Percentiles rank a stretch among this genome's conserved stretches.
Evolutionary conservation across 2,113 vertebrate genomes (phyloP).

Genomic region (Clarias batrachus): DNA sequence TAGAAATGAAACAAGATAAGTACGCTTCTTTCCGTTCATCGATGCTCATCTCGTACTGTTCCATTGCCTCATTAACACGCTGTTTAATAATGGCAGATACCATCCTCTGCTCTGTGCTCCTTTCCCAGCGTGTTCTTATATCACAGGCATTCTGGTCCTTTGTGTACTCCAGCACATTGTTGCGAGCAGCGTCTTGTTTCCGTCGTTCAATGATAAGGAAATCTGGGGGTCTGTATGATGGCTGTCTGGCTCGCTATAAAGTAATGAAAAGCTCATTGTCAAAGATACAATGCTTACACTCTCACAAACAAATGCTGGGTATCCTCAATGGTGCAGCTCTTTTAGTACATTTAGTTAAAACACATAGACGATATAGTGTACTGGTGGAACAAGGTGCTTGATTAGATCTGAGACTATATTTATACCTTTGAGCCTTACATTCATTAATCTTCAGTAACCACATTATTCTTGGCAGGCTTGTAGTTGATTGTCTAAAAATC

Average conservation of each 20-base stretch:
- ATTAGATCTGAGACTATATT: neutral
- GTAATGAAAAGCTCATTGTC: neutral
- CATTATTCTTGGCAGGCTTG: neutral
- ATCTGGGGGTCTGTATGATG: conserved; percentile 47
- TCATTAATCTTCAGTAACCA: neutral
- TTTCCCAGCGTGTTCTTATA: conserved; percentile 65
- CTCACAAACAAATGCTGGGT: neutral
- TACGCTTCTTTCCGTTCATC: conserved; percentile 80
- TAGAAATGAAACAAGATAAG: neutral
- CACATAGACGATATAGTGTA: neutral
- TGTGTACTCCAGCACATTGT: conserved; percentile 59
- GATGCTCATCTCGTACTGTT: conserved; percentile 61
- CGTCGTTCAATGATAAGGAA: conserved; percentile 56
- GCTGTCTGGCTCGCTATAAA: conserved; percentile 68
- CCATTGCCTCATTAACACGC: conserved; percentile 62
- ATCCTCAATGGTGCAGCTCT: neutral
- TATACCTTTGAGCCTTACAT: neutral
- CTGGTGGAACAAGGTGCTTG: neutral
- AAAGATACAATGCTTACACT: neutral
- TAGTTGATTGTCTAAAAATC: neutral
- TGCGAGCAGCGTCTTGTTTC: conserved; percentile 58
- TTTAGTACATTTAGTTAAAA: neutral
- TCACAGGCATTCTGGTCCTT: conserved; percentile 56
- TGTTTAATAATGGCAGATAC: conserved; percentile 60
- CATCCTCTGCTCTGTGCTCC: conserved; percentile 59